Evolutionary conservation across 2,888 invertebrate species (phyloP).

Genomic region (Cataglyphis altisquamis): DNA sequence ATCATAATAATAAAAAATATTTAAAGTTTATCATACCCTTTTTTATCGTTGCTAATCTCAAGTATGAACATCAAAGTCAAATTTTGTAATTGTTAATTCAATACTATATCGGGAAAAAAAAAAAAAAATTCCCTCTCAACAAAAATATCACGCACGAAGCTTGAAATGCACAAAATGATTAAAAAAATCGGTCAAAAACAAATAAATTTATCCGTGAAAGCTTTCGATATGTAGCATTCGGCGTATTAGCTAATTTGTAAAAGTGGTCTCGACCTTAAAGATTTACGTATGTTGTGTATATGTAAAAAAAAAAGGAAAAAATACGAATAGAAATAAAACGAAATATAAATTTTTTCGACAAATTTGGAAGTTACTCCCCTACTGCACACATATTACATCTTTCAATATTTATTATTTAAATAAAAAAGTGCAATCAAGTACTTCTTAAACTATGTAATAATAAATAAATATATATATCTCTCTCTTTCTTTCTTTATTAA

Average conservation of each 20-base stretch:
- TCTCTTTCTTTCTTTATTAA: background rate
- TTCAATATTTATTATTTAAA: background rate
- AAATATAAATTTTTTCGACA: too few species aligned
- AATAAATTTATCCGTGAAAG: background rate
- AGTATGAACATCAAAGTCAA: background rate
- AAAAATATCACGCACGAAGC: background rate
- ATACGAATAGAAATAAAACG: background rate
- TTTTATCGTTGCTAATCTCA: background rate
- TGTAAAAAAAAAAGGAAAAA: background rate
- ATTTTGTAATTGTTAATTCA: background rate
- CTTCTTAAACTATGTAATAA: background rate
- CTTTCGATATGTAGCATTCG: background rate
- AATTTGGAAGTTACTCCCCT: background rate
- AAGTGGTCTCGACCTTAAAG: background rate
- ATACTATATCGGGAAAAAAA: background rate
- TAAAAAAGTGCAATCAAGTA: background rate
- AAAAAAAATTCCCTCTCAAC: background rate
- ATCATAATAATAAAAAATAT: background rate
- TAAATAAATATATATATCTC: background rate
- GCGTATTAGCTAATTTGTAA: background rate
- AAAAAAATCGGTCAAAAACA: background rate
- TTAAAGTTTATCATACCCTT: background rate
- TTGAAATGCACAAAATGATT: background rate
- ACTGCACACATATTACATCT: background rate
- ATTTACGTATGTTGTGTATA: background rate